Conservation (phyloP, 2,113 vertebrate species). For the Oreochromis aureus region DNA sequence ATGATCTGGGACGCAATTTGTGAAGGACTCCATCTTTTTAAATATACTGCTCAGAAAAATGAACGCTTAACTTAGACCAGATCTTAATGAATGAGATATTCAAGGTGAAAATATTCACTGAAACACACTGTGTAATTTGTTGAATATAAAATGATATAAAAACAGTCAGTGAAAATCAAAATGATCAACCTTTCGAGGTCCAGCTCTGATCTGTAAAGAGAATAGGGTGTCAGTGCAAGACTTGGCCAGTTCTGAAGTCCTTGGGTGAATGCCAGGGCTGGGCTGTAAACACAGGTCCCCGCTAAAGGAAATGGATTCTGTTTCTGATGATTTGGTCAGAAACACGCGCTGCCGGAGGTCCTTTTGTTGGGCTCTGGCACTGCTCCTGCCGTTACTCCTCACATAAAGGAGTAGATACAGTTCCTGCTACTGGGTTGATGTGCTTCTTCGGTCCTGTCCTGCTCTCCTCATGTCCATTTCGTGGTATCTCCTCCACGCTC, state of each 20-base stretch:
- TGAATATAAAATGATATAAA: background rate
- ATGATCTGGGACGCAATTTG: background rate
- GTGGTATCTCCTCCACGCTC: background rate
- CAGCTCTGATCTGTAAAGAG: background rate
- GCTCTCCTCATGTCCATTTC: background rate
- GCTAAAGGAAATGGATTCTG: background rate
- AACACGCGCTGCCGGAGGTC: background rate
- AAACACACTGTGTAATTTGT: background rate
- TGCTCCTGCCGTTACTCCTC: background rate
- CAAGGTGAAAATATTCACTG: background rate
- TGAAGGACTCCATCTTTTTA: background rate
- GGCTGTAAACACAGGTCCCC: background rate
- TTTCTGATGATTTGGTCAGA: background rate
- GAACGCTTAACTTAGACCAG: background rate
- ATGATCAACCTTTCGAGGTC: background rate
- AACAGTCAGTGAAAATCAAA: background rate
- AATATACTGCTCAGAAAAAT: background rate
- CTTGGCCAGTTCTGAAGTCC: background rate
- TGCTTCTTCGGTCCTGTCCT: background rate
- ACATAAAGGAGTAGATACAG: background rate
- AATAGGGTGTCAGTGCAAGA: background rate
- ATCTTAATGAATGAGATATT: background rate
- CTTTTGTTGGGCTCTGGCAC: background rate
- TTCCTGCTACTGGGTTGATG: background rate
- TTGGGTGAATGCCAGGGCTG: background rate